These are phyloP conservation scores for Tachuris rubrigastra DNA, from an alignment of 2,113 vertebrate genomes.

Conservation along the genomic window DNA sequence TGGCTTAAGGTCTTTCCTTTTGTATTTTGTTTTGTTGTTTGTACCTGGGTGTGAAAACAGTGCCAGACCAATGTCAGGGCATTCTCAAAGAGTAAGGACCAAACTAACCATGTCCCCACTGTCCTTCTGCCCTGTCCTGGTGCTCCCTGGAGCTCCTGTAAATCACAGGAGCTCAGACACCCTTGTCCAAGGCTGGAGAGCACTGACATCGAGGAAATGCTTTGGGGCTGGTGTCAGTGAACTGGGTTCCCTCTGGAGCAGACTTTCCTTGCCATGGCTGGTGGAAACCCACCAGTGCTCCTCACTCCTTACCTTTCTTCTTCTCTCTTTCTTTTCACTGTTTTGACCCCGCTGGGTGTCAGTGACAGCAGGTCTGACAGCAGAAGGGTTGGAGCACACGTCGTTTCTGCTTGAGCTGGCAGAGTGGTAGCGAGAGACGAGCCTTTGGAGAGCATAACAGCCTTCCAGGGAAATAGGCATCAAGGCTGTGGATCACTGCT, in stretches of 20 bases:
- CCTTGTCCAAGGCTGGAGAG: background rate
- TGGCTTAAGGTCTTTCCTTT: background rate
- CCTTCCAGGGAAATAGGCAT: background rate
- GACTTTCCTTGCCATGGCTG: background rate
- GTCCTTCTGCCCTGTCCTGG: background rate
- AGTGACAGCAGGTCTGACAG: background rate
- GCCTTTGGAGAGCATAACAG: background rate
- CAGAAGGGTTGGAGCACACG: background rate
- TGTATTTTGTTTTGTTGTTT: background rate
- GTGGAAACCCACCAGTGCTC: background rate
- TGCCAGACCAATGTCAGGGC: too few relatives aligned
- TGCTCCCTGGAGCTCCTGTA: background rate
- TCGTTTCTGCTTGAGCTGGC: background rate
- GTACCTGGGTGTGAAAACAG: background rate
- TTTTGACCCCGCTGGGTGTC: background rate
- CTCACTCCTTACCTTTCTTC: background rate
- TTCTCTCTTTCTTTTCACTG: background rate
- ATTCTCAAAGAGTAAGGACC: background rate
- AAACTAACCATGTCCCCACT: background rate
- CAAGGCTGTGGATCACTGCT: background rate
- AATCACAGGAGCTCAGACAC: rapidly evolving
- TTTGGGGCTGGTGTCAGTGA: background rate
- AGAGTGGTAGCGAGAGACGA: rapidly evolving
- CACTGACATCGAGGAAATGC: rapidly evolving
- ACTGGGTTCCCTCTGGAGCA: background rate